Conservation (phyloP, 2,797 vertebrate species). For the Gambelia wislizenii region DNA sequence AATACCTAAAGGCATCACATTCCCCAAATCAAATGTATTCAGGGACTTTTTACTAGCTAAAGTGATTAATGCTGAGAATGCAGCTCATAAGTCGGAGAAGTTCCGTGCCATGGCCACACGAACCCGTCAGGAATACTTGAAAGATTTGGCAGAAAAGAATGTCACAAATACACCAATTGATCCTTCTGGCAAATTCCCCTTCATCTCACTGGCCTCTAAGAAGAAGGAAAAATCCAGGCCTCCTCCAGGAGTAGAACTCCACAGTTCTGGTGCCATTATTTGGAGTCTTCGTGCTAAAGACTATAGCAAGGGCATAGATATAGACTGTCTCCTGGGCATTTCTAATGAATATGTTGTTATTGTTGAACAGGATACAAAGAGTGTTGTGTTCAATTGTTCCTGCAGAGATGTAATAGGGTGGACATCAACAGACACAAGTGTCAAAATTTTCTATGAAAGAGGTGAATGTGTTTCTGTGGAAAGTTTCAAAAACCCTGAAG, state of each 20-base stretch:
- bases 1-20: slow-evolving; percentile 94
- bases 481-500: slow-evolving; percentile 91
- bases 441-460: slow-evolving; percentile 96
- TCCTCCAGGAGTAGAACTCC: slow-evolving; percentile 91
- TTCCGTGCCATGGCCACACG: slow-evolving; percentile 97
- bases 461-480: slow-evolving; percentile 94
- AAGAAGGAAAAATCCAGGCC: slow-evolving; percentile 93
- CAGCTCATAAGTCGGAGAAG: slow-evolving; percentile 97
- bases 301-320: slow-evolving; percentile 90
- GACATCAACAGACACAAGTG: slow-evolving; percentile 91
- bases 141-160: slow-evolving; percentile 95
- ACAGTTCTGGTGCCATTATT: slow-evolving; percentile 91
- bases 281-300: slow-evolving; percentile 94
- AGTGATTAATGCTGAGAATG: slow-evolving; percentile 97
- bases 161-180: slow-evolving; percentile 95
- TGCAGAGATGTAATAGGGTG: slow-evolving; percentile 96
- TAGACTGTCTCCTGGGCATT: slow-evolving; percentile 91
- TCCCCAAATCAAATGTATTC: slow-evolving; percentile 97
- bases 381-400: slow-evolving; percentile 93
- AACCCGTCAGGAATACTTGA: slow-evolving; percentile 95
- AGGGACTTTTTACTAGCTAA: slow-evolving; percentile 97
- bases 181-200: slow-evolving; percentile 93
- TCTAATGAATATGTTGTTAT: slow-evolving; percentile 95
- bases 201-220: slow-evolving; percentile 96
- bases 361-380: slow-evolving; percentile 92